Conservation (phyloP, 2,888 invertebrate genomes). For the Papilio protenor region DNA sequence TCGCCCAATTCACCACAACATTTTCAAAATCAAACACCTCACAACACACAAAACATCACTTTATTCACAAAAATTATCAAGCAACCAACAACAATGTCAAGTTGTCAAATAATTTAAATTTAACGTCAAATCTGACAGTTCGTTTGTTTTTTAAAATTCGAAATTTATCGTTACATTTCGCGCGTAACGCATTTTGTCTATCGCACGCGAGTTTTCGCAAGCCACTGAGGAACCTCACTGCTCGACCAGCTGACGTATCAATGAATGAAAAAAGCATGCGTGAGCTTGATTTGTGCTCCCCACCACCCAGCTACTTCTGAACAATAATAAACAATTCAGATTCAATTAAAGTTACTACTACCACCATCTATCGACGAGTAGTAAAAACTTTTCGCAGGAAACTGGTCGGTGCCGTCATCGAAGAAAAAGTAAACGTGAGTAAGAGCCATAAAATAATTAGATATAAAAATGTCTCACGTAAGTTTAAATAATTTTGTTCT, state of each 20-base stretch:
- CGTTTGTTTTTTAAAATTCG: conserved; percentile 39
- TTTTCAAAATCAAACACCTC: conserved; percentile 41
- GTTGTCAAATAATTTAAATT: conserved; percentile 11
- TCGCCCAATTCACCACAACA: conserved; percentile 43
- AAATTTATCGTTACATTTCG: conserved; percentile 37
- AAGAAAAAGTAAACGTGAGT: too few relatives aligned
- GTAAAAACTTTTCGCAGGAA: background rate
- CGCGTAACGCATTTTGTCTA: conserved; percentile 36
- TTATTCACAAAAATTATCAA: conserved; percentile 33
- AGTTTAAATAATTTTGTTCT: too few relatives aligned
- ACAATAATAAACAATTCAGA: conserved; percentile 21
- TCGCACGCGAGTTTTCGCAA: conserved; percentile 29
- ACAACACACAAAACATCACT: conserved; percentile 43
- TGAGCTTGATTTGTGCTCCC: conserved; percentile 38
- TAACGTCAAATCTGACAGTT: conserved; percentile 40
- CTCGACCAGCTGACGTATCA: conserved; percentile 38
- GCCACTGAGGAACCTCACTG: conserved; percentile 7
- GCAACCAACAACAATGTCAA: conserved; percentile 5
- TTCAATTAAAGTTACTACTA: background rate
- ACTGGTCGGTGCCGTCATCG: too few relatives aligned
- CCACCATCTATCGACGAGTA: conserved; percentile 4
- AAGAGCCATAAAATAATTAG: too few relatives aligned
- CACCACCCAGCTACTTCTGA: conserved; percentile 8
- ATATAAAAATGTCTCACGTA: too few relatives aligned
- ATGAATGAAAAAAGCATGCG: conserved; percentile 44